Evolutionary conservation across 2,113 vertebrate species (phyloP).

Genomic region (Mohoua ochrocephala): DNA sequence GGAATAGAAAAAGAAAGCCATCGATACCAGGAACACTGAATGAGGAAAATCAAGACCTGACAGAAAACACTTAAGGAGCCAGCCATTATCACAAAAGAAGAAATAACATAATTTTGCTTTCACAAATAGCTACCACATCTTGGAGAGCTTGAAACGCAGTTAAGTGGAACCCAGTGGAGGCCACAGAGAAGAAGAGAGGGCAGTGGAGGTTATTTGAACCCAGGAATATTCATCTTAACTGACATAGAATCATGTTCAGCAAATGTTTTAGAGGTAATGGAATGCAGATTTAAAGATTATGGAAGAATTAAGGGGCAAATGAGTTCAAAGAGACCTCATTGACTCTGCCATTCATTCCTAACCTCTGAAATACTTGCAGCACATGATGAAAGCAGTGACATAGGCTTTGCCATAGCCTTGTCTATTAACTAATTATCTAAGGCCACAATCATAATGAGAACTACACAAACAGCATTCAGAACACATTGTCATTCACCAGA

Average conservation of each 20-base stretch:
- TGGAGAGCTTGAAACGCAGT: not conserved
- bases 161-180: not conserved
- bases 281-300: constrained; percentile 31
- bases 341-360: constrained; percentile 32
- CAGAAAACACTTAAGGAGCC: not conserved
- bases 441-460: not conserved
- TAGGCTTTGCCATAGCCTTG: not conserved
- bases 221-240: not conserved
- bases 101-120: not conserved
- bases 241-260: not conserved
- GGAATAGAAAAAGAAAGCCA: not conserved
- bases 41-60: not conserved
- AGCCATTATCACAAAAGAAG: not conserved
- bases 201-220: not conserved
- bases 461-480: constrained; percentile 29
- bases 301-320: constrained; percentile 5
- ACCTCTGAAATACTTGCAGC: not conserved
- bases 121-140: not conserved
- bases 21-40: not conserved
- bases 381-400: constrained; percentile 29
- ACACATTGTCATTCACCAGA: not conserved
- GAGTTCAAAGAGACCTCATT: constrained; percentile 50
- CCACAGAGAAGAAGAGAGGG: not conserved
- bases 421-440: constrained; percentile 33
- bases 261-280: constrained; percentile 27